Conservation (phyloP, 2,797 vertebrate genomes). For the Vespertilio murinus region DNA sequence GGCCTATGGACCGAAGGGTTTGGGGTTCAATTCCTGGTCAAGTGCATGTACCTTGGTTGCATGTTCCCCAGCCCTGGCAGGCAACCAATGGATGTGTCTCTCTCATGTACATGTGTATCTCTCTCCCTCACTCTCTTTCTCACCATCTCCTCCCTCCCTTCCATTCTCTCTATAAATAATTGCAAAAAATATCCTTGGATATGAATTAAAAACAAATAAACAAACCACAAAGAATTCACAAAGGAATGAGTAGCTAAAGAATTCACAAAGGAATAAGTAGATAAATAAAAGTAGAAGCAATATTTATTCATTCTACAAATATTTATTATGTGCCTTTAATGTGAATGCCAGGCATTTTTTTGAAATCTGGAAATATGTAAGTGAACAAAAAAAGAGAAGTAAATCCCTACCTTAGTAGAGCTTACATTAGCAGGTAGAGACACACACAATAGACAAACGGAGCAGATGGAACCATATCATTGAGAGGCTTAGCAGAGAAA, state of each 20-base stretch:
- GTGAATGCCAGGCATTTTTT: neutral
- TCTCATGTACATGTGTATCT: too few species aligned
- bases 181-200: too few species aligned
- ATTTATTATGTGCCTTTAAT: neutral
- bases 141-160: too few species aligned
- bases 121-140: too few species aligned
- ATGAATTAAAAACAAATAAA: too few species aligned
- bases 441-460: neutral
- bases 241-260: neutral
- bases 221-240: neutral
- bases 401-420: neutral
- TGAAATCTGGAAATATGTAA: slow-evolving; percentile 34
- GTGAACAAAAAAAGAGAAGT: slow-evolving; percentile 42
- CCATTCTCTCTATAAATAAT: too few species aligned
- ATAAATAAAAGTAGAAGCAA: neutral
- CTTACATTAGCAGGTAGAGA: neutral
- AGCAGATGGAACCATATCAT: neutral
- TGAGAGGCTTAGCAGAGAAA: neutral
- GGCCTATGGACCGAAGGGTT: too few species aligned
- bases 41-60: too few species aligned
- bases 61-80: too few species aligned
- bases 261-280: too few species aligned
- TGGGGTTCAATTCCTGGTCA: too few species aligned
- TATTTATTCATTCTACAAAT: slow-evolving; percentile 25
- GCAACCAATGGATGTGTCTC: too few species aligned